Evolutionary conservation across 2,113 vertebrate species (phyloP), one percentile per base, ranked within the genome.

Genomic region (Nothoprocta perdicaria): DNA sequence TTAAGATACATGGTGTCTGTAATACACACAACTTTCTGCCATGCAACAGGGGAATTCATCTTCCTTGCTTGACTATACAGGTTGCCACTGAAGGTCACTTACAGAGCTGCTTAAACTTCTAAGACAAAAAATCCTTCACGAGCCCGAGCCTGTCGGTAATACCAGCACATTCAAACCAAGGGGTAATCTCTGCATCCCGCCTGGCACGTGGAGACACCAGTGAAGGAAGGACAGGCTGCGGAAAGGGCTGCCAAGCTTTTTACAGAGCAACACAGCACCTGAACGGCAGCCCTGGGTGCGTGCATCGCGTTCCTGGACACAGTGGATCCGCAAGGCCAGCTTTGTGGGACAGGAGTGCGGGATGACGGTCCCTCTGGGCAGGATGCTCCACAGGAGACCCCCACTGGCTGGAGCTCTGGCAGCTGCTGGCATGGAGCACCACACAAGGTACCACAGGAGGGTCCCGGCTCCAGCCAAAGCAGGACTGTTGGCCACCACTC

Each of bases 151-250:
- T 26, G 16, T 7, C 14, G 18, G 22, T 35, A 4, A 35, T 73
- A 85, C 0, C 1, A 0, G 2, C 16, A 57, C 16, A 57, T 57
- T 80, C 76, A 6, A 58, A 41, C 46, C 33, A 23, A 12, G 8
- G 9, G 65, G 66, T 88, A 35, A 74, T 19, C 6, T 38, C 26
- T 21, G 3, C 16, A 29, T 91, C 45, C 21, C 38, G 66, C 33
- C 26, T 38, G 17, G 92, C 93, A 83, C 6, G 3, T n/a, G 23
- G 63, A 76, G 12, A 19, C 21, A 83, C 53, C 38, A 14, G 27
- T 29, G 66, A 93, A 93, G 53, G 89, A 76, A 85, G 43, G 13
- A 68, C 46, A 45, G 45, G 8, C 23, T 24, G 21, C 53, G 18
- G 50, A 45, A 82, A 53, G 23, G 21, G 24, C 50, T 89, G 57